Percentiles rank a stretch among this genome's conserved stretches.
Evolutionary conservation across 2,888 invertebrate genomes (phyloP).

Genomic region (Yponomeuta malinellus): DNA sequence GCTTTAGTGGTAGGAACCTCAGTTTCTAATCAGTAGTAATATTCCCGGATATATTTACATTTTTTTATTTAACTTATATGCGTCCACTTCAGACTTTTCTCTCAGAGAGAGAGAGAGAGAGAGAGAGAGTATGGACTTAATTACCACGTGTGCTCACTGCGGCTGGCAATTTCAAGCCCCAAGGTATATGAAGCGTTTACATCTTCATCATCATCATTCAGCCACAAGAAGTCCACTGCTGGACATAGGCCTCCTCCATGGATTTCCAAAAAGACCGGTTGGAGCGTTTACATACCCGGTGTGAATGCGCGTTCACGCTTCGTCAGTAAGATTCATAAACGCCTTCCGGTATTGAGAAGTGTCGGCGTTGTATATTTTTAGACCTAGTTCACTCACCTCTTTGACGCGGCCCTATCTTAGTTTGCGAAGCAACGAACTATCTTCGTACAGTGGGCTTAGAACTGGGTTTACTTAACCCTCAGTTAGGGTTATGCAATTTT

Average conservation of each 20-base stretch:
- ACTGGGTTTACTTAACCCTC: too few species aligned
- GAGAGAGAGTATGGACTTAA: too few species aligned
- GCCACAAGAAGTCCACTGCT: too few species aligned
- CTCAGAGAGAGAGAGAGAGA: too few species aligned
- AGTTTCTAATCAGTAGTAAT: neutral
- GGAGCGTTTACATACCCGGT: neutral
- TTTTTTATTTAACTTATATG: too few species aligned
- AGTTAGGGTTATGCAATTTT: too few species aligned
- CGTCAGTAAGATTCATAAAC: conserved; percentile 39
- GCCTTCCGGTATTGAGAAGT: conserved; percentile 43
- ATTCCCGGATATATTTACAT: neutral
- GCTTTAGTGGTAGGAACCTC: neutral
- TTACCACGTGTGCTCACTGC: too few species aligned
- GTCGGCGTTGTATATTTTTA: conserved; percentile 16
- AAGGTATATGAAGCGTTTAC: too few species aligned
- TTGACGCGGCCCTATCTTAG: neutral
- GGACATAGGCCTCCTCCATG: too few species aligned
- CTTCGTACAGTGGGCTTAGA: neutral
- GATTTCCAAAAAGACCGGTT: too few species aligned
- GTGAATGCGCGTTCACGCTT: conserved; percentile 32
- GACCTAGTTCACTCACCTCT: conserved; percentile 8
- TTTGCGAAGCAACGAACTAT: neutral
- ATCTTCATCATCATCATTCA: too few species aligned
- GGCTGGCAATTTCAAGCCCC: too few species aligned
- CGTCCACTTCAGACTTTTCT: neutral